Base-by-base conservation (phyloP, 2,113 vertebrate species). In the Antigone vipio region DNA sequence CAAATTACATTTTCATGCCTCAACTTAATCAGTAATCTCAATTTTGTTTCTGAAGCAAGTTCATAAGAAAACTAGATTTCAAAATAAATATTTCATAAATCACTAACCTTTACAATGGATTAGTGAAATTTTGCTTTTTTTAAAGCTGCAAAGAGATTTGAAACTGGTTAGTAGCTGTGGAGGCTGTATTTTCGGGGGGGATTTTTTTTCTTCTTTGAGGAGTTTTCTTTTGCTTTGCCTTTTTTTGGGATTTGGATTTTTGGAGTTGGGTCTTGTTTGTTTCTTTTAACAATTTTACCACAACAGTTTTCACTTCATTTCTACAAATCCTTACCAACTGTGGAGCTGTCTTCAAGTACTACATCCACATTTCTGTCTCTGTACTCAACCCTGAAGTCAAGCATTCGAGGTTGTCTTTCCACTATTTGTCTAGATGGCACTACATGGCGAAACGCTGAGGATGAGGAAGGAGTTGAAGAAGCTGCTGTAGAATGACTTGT, bases 351-450 rank as follows among this genome's bases (percentile, higher is more conserved):
- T 98, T 99, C 99, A 90, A 99, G 98, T 92, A 99, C 99, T 96
- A 99, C 99, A 94, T 99, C 99, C 95, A 99, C 98, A 60, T 98
- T 98, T 94, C 98, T 99, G 95, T 99, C 99, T 97, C 99, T 98
- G 98, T 99, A 99, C 95, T 99, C 99, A 95, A 99, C 99, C 85
- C 98, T 99, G 98, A 99, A 99, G 98, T 99, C 99, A 68, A 99
- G 98, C 99, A 99, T 99, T 49, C 99, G 98, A 42, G 99, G 98
- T 32, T 99, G 99, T 34, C 99, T 98, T 98, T 99, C 99, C 95
- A 99, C 98, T 89, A 99, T 99, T 96, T 99, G 99, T 97, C 99
- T 98, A 52, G 99, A 98, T 82, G 99, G 96, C 96, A 98, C 97
- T 97, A 99, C 97, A 3, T 99, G 99, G 97, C 98, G 99, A 98